Evolutionary conservation across 2,797 vertebrate genomes (phyloP).

Genomic region (Balearica regulorum): DNA sequence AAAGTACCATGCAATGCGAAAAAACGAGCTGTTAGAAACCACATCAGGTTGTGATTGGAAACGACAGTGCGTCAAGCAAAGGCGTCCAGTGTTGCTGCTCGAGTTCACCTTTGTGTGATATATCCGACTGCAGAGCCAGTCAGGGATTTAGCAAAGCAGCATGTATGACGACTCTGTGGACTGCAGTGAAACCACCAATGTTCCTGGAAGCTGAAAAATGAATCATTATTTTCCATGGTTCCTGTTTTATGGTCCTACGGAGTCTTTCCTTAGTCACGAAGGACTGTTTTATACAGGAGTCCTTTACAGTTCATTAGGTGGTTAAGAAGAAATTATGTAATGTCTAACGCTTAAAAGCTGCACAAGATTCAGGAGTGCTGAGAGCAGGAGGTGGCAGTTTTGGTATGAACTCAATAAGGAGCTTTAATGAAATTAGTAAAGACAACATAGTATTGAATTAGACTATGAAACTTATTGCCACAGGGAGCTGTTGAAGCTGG

Average conservation of each 20-base stretch:
- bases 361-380: neutral
- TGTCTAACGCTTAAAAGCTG: neutral
- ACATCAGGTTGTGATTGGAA: neutral
- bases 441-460: neutral
- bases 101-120: neutral
- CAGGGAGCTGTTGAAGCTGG: neutral
- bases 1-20: neutral
- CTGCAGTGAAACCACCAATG: neutral
- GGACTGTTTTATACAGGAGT: neutral
- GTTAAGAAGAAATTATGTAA: neutral
- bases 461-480: neutral
- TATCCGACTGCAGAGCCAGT: neutral
- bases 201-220: conserved; percentile 3
- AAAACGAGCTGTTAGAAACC: neutral
- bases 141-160: neutral
- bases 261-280: neutral
- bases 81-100: neutral
- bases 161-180: neutral
- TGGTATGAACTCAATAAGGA: neutral
- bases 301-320: conserved; percentile 33
- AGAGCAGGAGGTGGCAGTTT: neutral
- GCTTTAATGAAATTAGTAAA: conserved; percentile 15
- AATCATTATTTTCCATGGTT: neutral
- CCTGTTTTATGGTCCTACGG: neutral
- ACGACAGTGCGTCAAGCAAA: neutral